Evolutionary conservation across 2,113 vertebrate species (phyloP).

Genomic region (Trogon melanurus): DNA sequence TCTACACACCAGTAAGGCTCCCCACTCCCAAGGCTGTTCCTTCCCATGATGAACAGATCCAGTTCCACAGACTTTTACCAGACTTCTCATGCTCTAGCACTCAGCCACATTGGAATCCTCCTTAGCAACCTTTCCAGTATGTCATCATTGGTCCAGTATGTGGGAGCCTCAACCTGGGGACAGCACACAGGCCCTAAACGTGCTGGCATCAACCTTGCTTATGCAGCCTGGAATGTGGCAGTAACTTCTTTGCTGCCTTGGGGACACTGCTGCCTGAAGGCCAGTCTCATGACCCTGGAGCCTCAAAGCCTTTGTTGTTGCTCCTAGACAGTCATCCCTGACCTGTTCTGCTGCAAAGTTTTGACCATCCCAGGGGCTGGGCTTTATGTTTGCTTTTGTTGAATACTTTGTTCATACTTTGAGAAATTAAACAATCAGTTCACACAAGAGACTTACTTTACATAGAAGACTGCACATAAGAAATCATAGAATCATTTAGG

Average conservation of each 20-base stretch:
- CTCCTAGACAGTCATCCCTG: background rate
- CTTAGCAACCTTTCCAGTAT: background rate
- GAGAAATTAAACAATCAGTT: background rate
- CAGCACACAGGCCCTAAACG: rapidly evolving
- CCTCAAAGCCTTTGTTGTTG: background rate
- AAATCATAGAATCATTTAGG: background rate
- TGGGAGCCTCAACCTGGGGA: background rate
- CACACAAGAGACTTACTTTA: background rate
- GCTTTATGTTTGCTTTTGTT: background rate
- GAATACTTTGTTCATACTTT: background rate
- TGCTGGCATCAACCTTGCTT: background rate
- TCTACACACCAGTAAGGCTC: rapidly evolving
- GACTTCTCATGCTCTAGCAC: rapidly evolving
- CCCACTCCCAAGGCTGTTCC: background rate
- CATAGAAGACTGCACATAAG: background rate
- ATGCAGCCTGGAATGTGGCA: rapidly evolving
- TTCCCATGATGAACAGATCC: background rate
- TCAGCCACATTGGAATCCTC: rapidly evolving
- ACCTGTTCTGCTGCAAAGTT: background rate
- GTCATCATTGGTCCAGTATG: no score
- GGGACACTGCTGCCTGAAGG: rapidly evolving
- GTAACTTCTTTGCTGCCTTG: background rate
- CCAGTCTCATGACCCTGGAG: rapidly evolving
- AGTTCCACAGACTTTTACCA: background rate
- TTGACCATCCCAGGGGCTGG: rapidly evolving